These are phyloP conservation scores for Schizopygopsis pylzovi DNA, from an alignment of 2,797 vertebrate species.

Conservation along the genomic window DNA sequence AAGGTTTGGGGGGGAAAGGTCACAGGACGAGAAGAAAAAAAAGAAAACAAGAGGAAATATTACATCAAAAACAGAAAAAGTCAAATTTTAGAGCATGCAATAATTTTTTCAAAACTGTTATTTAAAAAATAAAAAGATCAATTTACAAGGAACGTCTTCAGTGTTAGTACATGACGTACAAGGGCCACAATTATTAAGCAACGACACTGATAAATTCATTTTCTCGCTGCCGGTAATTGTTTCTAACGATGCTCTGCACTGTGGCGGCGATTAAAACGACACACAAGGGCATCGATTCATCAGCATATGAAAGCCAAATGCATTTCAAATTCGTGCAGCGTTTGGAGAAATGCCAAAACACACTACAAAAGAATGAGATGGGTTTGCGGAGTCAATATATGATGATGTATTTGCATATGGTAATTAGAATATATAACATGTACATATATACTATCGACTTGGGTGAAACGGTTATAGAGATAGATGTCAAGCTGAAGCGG, in stretches of 20 bases:
- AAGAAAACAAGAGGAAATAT: conserved; percentile 51
- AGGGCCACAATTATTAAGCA: conserved; percentile 29
- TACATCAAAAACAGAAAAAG: conserved; percentile 63
- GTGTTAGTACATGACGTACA: conserved; percentile 50
- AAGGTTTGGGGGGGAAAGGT: background rate
- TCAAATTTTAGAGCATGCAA: conserved; percentile 56
- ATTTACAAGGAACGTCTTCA: conserved; percentile 60
- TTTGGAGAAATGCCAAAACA: conserved; percentile 38
- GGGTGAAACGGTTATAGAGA: conserved; percentile 10
- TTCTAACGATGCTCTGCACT: conserved; percentile 36
- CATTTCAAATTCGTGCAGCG: conserved; percentile 13
- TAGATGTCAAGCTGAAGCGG: conserved; percentile 48
- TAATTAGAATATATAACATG: background rate
- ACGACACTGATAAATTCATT: background rate
- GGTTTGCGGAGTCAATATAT: background rate
- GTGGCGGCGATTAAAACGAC: background rate
- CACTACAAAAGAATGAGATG: conserved; percentile 34
- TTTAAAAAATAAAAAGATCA: conserved; percentile 3
- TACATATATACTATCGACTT: background rate
- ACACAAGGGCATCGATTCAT: conserved; percentile 51
- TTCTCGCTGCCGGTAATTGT: conserved; percentile 24
- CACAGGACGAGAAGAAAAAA: background rate
- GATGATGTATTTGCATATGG: conserved; percentile 19
- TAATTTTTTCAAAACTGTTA: conserved; percentile 53
- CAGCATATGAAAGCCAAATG: conserved; percentile 43